phyloP scores from a whole-genome alignment of 2,113 vertebrate genomes.

The Chrysochloris asiatica region DNA sequence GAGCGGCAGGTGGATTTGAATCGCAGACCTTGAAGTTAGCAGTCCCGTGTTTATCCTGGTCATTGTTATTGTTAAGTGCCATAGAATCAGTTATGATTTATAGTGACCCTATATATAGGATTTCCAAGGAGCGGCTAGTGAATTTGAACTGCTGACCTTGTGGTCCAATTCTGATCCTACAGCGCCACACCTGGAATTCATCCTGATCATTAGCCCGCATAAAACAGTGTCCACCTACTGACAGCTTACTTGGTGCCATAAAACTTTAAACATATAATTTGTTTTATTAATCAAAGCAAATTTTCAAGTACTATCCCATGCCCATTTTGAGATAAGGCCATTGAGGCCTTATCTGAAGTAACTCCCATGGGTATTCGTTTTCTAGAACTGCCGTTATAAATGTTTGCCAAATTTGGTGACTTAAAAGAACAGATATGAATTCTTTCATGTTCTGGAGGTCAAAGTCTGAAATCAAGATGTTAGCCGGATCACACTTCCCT shows the following conservation, averaged over 20 bases:
- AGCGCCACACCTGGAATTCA: too few species aligned
- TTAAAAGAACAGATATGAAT: not conserved
- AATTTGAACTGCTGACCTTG: too few species aligned
- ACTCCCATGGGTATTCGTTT: not conserved
- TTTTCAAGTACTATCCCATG: not conserved
- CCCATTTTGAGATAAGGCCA: not conserved
- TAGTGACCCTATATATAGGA: too few species aligned
- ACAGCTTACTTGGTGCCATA: not conserved
- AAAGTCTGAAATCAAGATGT: not conserved
- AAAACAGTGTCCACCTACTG: not conserved
- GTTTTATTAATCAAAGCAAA: not conserved
- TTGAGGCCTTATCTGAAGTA: not conserved
- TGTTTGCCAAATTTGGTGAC: not conserved
- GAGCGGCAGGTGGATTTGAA: too few species aligned
- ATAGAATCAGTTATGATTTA: too few species aligned
- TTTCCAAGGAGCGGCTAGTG: too few species aligned
- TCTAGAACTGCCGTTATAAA: not conserved
- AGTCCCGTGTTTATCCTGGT: too few species aligned
- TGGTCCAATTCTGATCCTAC: too few species aligned
- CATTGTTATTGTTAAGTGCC: too few species aligned
- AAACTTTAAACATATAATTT: not conserved
- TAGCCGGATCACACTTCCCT: rapidly evolving
- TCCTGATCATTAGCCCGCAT: too few species aligned
- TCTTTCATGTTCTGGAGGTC: not conserved
- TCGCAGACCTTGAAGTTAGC: too few species aligned